Percentiles rank a stretch among this genome's conserved stretches.
Evolutionary conservation across 2,113 vertebrate genomes (phyloP).

Genomic region (Leuciscus idus): DNA sequence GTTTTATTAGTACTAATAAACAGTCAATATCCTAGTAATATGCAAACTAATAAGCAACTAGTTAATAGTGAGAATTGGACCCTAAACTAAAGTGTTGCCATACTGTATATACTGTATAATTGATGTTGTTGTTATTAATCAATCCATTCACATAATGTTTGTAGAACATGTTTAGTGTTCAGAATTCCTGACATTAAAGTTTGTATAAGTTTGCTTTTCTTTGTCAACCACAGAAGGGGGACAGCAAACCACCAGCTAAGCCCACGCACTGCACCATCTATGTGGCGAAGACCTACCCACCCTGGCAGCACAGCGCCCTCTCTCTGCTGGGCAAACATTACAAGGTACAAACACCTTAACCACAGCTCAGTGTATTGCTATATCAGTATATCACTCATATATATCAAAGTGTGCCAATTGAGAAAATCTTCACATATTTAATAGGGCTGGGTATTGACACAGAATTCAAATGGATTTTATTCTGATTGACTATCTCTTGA

Average conservation of each 20-base stretch:
- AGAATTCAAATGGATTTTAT: background rate
- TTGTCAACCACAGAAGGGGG: slow-evolving; percentile 76
- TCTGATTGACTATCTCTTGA: background rate
- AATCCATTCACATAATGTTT: background rate
- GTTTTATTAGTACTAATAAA: too few species aligned
- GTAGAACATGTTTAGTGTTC: background rate
- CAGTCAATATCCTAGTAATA: too few species aligned
- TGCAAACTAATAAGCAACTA: too few species aligned
- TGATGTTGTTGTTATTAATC: too few species aligned
- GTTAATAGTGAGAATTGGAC: too few species aligned
- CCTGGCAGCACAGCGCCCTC: slow-evolving; percentile 92
- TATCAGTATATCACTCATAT: too few species aligned
- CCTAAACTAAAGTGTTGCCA: too few species aligned
- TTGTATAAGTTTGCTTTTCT: background rate
- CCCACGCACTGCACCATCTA: slow-evolving; percentile 94
- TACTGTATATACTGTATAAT: too few species aligned
- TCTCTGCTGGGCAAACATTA: slow-evolving; percentile 86
- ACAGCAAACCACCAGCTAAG: slow-evolving; percentile 75
- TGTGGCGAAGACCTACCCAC: slow-evolving; percentile 90
- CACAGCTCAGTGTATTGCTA: background rate
- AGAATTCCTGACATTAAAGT: background rate
- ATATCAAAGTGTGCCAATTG: background rate
- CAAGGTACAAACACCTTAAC: slow-evolving; percentile 74
- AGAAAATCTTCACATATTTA: too few species aligned
- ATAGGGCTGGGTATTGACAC: background rate